Evolutionary conservation across 2,888 invertebrate species (phyloP), one percentile per base, ranked within the genome.

Genomic region (Oxycera nigricornis): DNA sequence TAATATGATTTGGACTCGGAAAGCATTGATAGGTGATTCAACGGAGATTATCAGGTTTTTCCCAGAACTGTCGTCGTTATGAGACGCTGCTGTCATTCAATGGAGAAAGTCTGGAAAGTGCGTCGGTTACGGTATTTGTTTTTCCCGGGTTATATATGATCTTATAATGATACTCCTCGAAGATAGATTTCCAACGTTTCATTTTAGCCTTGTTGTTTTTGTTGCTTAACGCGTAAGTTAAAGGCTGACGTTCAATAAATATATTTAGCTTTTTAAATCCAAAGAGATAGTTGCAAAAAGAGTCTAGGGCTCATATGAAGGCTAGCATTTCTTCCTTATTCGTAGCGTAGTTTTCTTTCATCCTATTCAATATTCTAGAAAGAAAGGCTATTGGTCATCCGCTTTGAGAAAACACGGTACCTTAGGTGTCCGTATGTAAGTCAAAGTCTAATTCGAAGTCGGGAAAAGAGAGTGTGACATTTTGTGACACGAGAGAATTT

Each of bases 201-300:
- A 84, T 76, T 77, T 83, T 80, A 0, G 82, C 80, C 55, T 81
- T 82, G n/a, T n/a, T n/a, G n/a, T n/a, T n/a, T n/a, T n/a, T n/a
- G n/a, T n/a, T n/a, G n/a, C n/a, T n/a, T n/a, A n/a, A n/a, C n/a
- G n/a, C n/a, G n/a, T n/a, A n/a, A n/a, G n/a, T n/a, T n/a, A n/a
- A n/a, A n/a, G n/a, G n/a, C n/a, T n/a, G n/a, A n/a, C n/a, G n/a
- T n/a, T n/a, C n/a, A n/a, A n/a, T n/a, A n/a, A n/a, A n/a, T n/a
- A n/a, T n/a, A n/a, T n/a, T n/a, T n/a, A n/a, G n/a, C n/a, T n/a
- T n/a, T n/a, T n/a, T n/a, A n/a, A n/a, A n/a, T n/a, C n/a, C n/a
- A n/a, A n/a, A n/a, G n/a, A n/a, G n/a, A n/a, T n/a, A n/a, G n/a
- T n/a, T n/a, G n/a, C n/a, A n/a, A n/a, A n/a, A n/a, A n/a, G n/a